Percentiles rank a stretch among this genome's conserved stretches.
phyloP scores from a whole-genome alignment of 2,888 invertebrate species.

The Diarsia brunnea region DNA sequence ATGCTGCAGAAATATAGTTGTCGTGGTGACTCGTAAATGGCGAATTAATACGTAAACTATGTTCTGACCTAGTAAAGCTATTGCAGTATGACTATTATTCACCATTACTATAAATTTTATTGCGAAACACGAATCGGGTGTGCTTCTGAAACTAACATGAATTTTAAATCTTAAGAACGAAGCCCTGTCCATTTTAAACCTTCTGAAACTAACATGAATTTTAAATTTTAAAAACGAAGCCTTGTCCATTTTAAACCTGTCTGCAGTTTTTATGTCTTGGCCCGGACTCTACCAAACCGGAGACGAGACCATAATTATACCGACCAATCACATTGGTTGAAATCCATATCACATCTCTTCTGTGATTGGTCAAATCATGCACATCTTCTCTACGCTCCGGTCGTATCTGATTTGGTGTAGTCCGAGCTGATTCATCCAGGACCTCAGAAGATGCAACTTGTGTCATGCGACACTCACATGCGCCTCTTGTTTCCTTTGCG shows the following conservation, averaged over 20 bases:
- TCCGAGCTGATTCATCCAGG: neutral
- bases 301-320: no score
- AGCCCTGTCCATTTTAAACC: conserved; percentile 7
- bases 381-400: no score
- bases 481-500: no score
- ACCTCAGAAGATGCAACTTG: neutral
- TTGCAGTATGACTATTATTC: conserved; percentile 9
- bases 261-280: neutral
- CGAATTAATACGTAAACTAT: conserved; percentile 22
- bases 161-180: conserved; percentile 13
- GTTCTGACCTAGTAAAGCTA: conserved; percentile 14
- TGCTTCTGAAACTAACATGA: conserved; percentile 28
- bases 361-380: no score
- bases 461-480: no score
- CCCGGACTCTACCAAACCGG: neutral
- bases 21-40: conserved; percentile 17
- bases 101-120: conserved; percentile 21
- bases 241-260: neutral
- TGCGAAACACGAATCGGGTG: neutral
- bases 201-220: conserved; percentile 24
- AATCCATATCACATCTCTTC: no score
- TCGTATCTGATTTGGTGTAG: neutral
- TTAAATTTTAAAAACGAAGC: conserved; percentile 3
- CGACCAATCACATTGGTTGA: no score
- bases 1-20: conserved; percentile 5